Conservation (phyloP, 2,797 vertebrate genomes). For the Tauraco hartlaubi region DNA sequence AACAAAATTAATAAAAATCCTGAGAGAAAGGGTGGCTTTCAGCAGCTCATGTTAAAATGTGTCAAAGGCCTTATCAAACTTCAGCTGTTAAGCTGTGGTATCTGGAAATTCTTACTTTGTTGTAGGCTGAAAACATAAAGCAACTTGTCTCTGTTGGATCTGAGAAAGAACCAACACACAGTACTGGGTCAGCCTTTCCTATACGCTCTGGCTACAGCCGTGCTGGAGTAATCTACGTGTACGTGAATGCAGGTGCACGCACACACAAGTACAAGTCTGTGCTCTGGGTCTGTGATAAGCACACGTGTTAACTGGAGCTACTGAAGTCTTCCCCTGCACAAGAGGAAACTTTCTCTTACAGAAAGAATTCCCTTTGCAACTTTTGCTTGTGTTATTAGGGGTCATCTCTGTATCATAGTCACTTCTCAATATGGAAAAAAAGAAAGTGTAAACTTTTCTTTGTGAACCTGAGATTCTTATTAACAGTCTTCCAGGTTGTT, state of each 20-base stretch:
- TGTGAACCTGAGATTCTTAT: neutral
- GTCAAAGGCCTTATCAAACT: neutral
- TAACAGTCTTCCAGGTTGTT: neutral
- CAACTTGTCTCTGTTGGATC: neutral
- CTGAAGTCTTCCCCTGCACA: neutral
- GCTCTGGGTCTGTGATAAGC: neutral
- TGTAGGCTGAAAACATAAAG: neutral
- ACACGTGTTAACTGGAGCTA: neutral
- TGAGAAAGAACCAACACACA: neutral
- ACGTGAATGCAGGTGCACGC: fast-evolving
- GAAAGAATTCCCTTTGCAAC: neutral
- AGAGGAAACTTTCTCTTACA: neutral
- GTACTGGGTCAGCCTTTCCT: neutral
- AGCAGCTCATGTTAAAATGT: neutral
- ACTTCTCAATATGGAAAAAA: neutral
- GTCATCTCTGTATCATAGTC: neutral
- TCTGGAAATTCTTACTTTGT: neutral
- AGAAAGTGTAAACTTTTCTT: neutral
- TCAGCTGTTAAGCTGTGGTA: neutral
- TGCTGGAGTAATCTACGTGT: neutral
- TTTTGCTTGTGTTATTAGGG: neutral
- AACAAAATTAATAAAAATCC: neutral
- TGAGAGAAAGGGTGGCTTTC: neutral
- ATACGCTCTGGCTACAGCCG: neutral
- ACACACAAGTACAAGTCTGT: neutral